These are phyloP conservation scores for Automeris io DNA, from an alignment of 2,888 invertebrate species.

Conservation along the genomic window DNA sequence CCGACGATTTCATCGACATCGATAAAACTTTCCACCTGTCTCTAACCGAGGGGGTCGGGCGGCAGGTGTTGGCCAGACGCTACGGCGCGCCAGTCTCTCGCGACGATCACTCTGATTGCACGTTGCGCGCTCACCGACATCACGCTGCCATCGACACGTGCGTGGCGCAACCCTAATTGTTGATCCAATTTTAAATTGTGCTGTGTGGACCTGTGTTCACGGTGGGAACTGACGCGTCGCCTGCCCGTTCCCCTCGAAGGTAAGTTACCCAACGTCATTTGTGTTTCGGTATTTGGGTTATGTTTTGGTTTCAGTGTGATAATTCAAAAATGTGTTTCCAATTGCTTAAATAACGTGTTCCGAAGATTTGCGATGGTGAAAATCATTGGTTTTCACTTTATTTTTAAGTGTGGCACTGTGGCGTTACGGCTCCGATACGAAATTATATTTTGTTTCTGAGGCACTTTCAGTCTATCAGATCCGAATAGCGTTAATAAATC, in stretches of 20 bases:
- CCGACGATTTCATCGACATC: conserved; percentile 54
- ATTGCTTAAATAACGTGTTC: conserved; percentile 42
- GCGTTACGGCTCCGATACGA: conserved; percentile 12
- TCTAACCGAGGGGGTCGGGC: conserved; percentile 60
- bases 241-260: conserved; percentile 15
- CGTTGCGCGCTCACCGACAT: conserved; percentile 42
- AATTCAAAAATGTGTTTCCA: conserved; percentile 42
- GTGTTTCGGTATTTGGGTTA: conserved; percentile 34
- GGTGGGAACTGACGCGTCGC: conserved; percentile 27
- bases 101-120: conserved; percentile 53
- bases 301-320: conserved; percentile 48
- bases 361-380: conserved; percentile 41
- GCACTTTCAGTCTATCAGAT: too few relatives aligned
- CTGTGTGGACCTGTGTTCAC: conserved; percentile 48
- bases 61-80: conserved; percentile 69
- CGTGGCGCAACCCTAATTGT: conserved; percentile 63
- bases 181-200: conserved; percentile 58
- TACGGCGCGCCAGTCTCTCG: conserved; percentile 72
- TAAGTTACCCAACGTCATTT: conserved; percentile 14
- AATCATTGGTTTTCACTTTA: conserved; percentile 34
- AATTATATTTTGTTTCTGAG: background rate
- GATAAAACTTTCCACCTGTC: conserved; percentile 52
- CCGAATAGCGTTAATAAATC: conserved; percentile 7
- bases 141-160: conserved; percentile 54
- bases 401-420: conserved; percentile 46